A percentile compares a stretch with the other conserved stretches of the same genome.
phyloP scores from a whole-genome alignment of 2,888 invertebrate genomes.

The Amphipoea lucens region DNA sequence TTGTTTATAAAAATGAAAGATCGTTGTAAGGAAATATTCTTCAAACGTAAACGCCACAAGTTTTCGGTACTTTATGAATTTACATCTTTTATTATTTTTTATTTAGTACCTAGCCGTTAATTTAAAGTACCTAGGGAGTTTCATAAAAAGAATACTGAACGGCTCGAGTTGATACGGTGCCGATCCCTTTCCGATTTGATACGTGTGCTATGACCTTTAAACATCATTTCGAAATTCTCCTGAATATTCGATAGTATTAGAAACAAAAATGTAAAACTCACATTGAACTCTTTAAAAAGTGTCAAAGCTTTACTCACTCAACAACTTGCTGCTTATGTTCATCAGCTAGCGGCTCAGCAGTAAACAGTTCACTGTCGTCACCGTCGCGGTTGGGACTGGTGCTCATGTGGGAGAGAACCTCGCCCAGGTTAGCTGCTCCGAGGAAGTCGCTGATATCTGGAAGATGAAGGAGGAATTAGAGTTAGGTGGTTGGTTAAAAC shows the following conservation, averaged over 20 bases:
- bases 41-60: too few species aligned
- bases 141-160: too few species aligned
- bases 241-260: too few species aligned
- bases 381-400: conserved; percentile 71
- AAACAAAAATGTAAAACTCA: too few species aligned
- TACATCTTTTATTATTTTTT: not conserved
- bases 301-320: conserved; percentile 91
- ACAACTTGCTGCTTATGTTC: conserved; percentile 92
- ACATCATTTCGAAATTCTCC: too few species aligned
- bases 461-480: not conserved
- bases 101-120: too few species aligned
- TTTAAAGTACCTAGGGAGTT: too few species aligned
- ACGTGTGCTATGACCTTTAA: too few species aligned
- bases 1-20: too few species aligned
- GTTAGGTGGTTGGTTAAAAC: not conserved
- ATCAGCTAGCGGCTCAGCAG: conserved; percentile 89
- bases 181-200: too few species aligned
- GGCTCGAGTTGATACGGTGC: too few species aligned
- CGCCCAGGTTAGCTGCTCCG: conserved; percentile 92
- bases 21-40: too few species aligned
- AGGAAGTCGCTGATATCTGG: conserved; percentile 95
- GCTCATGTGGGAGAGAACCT: conserved; percentile 91
- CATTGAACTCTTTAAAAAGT: not conserved
- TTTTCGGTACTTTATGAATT: not conserved
- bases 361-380: conserved; percentile 78